Conservation (phyloP, 1,140 invertebrate genomes). For the Drosophila equinoxialis region DNA sequence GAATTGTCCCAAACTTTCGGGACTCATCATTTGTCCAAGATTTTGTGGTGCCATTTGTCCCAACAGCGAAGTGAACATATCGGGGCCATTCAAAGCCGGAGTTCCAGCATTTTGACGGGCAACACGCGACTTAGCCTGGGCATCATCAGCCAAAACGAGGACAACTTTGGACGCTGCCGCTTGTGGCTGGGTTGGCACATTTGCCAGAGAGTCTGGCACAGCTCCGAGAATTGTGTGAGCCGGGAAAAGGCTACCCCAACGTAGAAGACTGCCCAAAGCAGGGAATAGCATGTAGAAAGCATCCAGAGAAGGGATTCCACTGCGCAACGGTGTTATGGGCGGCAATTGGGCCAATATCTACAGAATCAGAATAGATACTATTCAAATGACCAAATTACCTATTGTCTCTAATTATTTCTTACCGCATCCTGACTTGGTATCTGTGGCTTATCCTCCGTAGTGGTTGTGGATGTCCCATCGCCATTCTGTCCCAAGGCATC, state of each 20-base stretch:
- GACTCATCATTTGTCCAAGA: constrained; percentile 23
- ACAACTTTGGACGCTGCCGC: constrained; percentile 69
- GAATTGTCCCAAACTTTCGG: constrained; percentile 33
- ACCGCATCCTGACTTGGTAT: constrained; percentile 44
- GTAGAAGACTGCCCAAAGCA: constrained; percentile 56
- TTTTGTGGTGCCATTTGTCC: constrained; percentile 27
- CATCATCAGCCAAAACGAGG: constrained; percentile 69
- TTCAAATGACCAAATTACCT: not conserved
- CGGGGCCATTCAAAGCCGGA: not conserved
- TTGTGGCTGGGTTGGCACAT: not conserved
- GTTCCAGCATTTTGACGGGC: constrained; percentile 50
- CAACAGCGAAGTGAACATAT: constrained; percentile 22
- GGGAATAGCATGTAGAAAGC: constrained; percentile 64
- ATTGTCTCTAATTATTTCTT: not conserved
- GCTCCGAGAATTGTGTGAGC: constrained; percentile 51
- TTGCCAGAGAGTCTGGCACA: constrained; percentile 31
- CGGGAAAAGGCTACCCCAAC: constrained; percentile 66
- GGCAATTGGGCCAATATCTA: constrained; percentile 59
- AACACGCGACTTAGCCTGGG: constrained; percentile 56
- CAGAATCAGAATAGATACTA: too few species aligned
- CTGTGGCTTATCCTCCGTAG: constrained; percentile 8
- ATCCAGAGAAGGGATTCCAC: constrained; percentile 52
- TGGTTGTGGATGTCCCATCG: not conserved
- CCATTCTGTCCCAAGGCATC: not conserved
- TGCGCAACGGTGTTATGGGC: constrained; percentile 18